These are phyloP conservation scores for Eumaeus atala DNA, from an alignment of 1,140 invertebrate species.

Conservation along the genomic window DNA sequence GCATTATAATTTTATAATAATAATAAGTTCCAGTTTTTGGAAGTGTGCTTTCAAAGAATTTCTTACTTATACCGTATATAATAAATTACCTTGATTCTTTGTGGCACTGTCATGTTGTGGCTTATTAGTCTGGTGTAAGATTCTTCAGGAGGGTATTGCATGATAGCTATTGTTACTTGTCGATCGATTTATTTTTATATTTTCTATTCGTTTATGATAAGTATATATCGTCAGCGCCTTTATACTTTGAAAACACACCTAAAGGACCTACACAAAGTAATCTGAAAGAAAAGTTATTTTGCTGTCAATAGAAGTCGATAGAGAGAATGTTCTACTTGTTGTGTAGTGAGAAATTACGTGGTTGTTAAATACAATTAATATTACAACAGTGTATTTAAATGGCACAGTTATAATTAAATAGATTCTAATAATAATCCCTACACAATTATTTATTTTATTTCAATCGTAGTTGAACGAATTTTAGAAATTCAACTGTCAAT, in stretches of 20 bases:
- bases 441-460: too few relatives aligned
- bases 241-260: neutral
- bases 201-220: neutral
- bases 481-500: too few relatives aligned
- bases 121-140: constrained; percentile 64
- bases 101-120: constrained; percentile 68
- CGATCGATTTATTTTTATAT: neutral
- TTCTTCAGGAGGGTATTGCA: constrained; percentile 64
- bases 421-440: too few relatives aligned
- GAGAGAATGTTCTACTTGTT: neutral
- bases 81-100: constrained; percentile 61
- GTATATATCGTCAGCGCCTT: neutral
- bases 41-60: neutral
- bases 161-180: constrained; percentile 16
- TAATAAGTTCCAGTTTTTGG: neutral
- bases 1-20: neutral
- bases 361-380: too few relatives aligned
- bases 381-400: too few relatives aligned
- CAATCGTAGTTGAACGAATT: too few relatives aligned
- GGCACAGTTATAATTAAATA: too few relatives aligned
- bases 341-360: too few relatives aligned
- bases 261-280: neutral
- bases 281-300: neutral
- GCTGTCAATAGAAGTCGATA: neutral
- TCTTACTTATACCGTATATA: constrained; percentile 2